Evolutionary conservation across 2,113 vertebrate genomes (phyloP), one percentile per base, ranked within the genome.

Genomic region (Cricetomys ansorgei): DNA sequence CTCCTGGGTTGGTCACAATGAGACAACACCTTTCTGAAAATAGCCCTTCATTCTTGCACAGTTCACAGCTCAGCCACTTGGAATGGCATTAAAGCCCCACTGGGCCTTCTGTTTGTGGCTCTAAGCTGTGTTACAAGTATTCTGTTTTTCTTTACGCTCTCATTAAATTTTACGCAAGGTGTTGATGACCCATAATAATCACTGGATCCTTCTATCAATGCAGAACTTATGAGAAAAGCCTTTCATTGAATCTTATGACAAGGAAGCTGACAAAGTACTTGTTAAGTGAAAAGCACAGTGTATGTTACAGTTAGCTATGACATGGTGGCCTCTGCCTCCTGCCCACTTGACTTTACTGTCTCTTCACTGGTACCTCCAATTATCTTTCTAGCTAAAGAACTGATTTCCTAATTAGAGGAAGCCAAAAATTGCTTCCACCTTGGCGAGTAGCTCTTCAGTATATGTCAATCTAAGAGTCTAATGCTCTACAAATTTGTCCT

Each of bases 401-500:
- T 37, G 70, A 10, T 86, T 85, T 84, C 31, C 64, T 88, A 43
- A 29, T 8, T 40, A 43, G 62, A 85, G 34, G 19, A 94, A 88
- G 70, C 75, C 4, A 88, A 94, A 80, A 75, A 34, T 34, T 84
- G 37, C 29, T 15, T 89, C 45, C 37, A 76, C 7, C 1, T 59
- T 25, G 40, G 15, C 11, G 15, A 88, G 16, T 86, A 75, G 85
- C 50, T 88, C 90, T 88, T 86, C 17, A 37, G 80, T 19, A 34
- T 1, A 23, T 0, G 1, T 53, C 89, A 89, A 10, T 88, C 27
- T 9, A 37, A 9, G 5, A 91, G 84, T 50, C 59, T 21, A n/a
- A 75, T 65, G 34, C 34, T 89, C 76, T 83, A 43, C 29, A 89
- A 67, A 67, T 96, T 62, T 34, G 53, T 57, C 62, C 75, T 94